Percentiles rank a stretch among this genome's conserved stretches.
phyloP scores from a whole-genome alignment of 2,113 vertebrate species.

The Gracilinanus agilis region DNA sequence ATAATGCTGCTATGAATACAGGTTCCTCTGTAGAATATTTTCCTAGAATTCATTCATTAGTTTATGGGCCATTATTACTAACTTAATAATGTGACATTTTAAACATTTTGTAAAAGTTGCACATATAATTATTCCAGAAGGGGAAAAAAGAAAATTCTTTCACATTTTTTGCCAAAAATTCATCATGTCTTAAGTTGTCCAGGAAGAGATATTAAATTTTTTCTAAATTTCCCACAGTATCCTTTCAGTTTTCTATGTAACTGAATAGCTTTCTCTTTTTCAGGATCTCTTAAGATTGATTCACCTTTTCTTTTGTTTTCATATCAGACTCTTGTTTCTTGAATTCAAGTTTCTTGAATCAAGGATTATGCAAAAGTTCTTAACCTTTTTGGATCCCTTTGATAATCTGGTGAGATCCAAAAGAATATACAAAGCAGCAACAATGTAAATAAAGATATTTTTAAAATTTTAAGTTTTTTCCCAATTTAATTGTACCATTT shows the following conservation, averaged over 20 bases:
- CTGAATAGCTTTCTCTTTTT: neutral
- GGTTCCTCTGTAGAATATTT: neutral
- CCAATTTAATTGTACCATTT: too few relatives aligned
- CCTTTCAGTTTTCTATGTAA: neutral
- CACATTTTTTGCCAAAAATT: neutral
- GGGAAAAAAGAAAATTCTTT: neutral
- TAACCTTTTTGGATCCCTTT: neutral
- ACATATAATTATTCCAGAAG: neutral
- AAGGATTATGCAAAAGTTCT: neutral
- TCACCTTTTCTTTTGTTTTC: neutral
- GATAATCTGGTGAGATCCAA: neutral
- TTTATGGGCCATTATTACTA: neutral
- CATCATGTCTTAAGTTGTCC: neutral
- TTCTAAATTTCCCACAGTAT: neutral
- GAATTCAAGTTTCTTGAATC: neutral
- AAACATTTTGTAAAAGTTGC: neutral
- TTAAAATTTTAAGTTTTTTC: too few relatives aligned
- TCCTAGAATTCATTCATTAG: neutral
- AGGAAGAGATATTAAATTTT: neutral
- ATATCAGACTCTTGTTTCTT: neutral
- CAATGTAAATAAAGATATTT: neutral
- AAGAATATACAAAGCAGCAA: neutral
- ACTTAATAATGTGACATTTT: neutral
- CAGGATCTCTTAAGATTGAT: neutral
- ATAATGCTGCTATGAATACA: neutral